phyloP scores from a whole-genome alignment of 2,113 vertebrate genomes.

The Pomatorhinus ruficollis region DNA sequence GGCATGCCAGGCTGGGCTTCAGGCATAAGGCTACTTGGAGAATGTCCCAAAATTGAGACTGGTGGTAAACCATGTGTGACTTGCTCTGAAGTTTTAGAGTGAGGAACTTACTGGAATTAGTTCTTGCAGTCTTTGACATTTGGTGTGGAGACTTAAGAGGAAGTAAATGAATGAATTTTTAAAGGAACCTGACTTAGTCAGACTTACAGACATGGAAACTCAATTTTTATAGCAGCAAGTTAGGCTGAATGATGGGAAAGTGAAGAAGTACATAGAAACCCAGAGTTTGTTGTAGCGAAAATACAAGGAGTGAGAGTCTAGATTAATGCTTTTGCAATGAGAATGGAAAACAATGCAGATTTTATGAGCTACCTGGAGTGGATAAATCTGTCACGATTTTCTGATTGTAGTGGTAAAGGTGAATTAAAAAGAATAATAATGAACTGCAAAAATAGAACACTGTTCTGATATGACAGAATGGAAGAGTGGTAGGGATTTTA shows the following conservation, averaged over 20 bases:
- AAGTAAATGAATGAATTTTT: conserved; percentile 26
- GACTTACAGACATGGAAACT: background rate
- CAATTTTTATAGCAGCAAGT: conserved; percentile 4
- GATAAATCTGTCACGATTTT: background rate
- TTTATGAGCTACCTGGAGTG: background rate
- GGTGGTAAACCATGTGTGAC: conserved; percentile 54
- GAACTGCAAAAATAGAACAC: background rate
- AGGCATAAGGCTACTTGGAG: conserved; percentile 41
- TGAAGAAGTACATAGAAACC: background rate
- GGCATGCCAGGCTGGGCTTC: conserved; percentile 33
- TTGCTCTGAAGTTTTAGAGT: background rate
- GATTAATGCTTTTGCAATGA: background rate
- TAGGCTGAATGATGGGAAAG: background rate
- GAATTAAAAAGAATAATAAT: background rate
- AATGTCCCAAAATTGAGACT: conserved; percentile 28
- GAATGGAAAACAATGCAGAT: background rate
- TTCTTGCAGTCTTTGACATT: conserved; percentile 11
- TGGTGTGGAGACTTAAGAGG: conserved; percentile 18
- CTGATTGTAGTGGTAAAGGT: background rate
- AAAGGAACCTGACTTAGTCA: conserved; percentile 15
- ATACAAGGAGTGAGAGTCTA: background rate
- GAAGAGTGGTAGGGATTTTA: background rate
- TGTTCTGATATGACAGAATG: background rate
- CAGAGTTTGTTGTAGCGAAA: background rate
- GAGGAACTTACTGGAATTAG: background rate